Evolutionary conservation across 2,888 invertebrate species (phyloP).

Genomic region (Frankliniella fusca): DNA sequence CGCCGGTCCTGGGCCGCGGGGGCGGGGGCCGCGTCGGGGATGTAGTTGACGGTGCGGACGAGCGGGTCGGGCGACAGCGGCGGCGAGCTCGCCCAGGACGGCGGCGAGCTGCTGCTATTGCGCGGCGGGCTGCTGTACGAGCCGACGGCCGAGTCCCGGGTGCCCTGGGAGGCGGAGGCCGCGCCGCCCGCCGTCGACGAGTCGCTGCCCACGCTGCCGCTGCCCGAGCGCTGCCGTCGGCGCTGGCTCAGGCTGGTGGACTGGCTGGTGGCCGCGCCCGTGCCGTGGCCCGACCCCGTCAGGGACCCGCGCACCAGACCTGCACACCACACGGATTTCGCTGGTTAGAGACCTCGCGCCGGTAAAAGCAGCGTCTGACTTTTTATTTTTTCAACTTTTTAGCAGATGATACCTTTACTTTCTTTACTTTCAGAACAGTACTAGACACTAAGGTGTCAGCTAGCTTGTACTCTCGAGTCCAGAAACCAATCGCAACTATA

Average conservation of each 20-base stretch:
- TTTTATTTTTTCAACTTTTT: too few species aligned
- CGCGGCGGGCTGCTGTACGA: slow-evolving; percentile 55
- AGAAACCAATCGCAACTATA: too few species aligned
- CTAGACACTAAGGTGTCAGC: too few species aligned
- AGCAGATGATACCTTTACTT: too few species aligned
- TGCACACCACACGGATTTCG: slow-evolving; percentile 21
- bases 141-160: slow-evolving; percentile 60
- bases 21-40: slow-evolving; percentile 45
- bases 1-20: background rate
- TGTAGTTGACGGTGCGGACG: slow-evolving; percentile 53
- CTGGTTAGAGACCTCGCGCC: background rate
- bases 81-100: slow-evolving; percentile 57
- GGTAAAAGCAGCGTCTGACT: too few species aligned
- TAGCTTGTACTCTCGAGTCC: too few species aligned
- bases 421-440: too few species aligned
- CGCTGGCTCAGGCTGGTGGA: slow-evolving; percentile 41
- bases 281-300: background rate
- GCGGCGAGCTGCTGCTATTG: slow-evolving; percentile 52
- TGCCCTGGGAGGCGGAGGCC: background rate
- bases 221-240: slow-evolving; percentile 51
- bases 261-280: background rate
- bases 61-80: slow-evolving; percentile 56
- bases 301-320: slow-evolving; percentile 35
- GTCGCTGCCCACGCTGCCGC: slow-evolving; percentile 52
- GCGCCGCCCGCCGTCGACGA: slow-evolving; percentile 37